Percentiles rank a stretch among this genome's conserved stretches.
phyloP scores from a whole-genome alignment of 2,888 invertebrate genomes.

The Drosophila tripunctata region DNA sequence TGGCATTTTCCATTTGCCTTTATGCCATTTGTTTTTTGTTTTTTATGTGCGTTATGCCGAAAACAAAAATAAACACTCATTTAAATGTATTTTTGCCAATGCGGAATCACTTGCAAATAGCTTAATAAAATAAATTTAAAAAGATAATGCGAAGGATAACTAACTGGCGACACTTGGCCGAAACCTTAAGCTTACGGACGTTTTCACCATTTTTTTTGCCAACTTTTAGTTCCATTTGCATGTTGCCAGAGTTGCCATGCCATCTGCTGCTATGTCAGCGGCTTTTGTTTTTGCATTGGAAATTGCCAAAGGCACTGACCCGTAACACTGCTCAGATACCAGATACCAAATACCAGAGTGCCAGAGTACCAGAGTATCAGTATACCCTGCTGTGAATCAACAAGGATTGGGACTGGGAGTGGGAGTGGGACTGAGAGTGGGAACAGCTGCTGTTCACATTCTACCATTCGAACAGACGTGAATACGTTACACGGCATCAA shows the following conservation, averaged over 20 bases:
- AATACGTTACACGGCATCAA: too few relatives aligned
- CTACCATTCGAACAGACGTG: constrained; percentile 10
- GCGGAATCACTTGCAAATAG: constrained; percentile 45
- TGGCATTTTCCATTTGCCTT: not conserved
- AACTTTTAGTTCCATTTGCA: not conserved
- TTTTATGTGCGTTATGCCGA: constrained; percentile 4
- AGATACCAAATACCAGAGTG: constrained; percentile 22
- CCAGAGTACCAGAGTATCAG: not conserved
- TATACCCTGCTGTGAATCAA: constrained; percentile 13
- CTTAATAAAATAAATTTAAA: constrained; percentile 49
- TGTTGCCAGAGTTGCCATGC: constrained; percentile 29
- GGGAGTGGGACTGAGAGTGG: not conserved
- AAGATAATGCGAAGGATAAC: constrained; percentile 31
- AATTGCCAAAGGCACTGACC: constrained; percentile 64
- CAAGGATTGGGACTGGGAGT: not conserved
- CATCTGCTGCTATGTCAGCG: constrained; percentile 70
- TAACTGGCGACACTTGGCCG: constrained; percentile 39
- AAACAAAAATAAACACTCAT: constrained; percentile 38
- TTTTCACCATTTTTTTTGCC: not conserved
- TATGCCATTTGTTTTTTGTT: constrained; percentile 8
- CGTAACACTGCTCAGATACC: constrained; percentile 61
- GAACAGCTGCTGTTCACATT: constrained; percentile 9
- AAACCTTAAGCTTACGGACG: not conserved
- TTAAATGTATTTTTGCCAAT: constrained; percentile 24
- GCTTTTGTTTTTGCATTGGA: constrained; percentile 66